Percentiles rank a stretch among this genome's conserved stretches.
phyloP scores from a whole-genome alignment of 2,797 vertebrate genomes.

The Acrocephalus scirpaceus region DNA sequence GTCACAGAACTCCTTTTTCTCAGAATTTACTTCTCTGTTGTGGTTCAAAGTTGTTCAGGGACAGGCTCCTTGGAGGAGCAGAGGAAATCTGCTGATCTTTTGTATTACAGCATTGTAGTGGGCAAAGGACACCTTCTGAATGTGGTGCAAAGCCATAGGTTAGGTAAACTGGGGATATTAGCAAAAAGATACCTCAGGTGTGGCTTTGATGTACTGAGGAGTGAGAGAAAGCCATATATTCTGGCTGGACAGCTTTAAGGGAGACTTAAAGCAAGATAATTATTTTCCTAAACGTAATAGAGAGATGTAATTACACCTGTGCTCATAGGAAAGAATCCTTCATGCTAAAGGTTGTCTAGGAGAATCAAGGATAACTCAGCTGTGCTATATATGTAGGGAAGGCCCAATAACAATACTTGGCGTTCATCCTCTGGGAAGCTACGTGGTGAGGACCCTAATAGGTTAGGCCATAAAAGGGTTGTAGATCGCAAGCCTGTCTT shows the following conservation, averaged over 20 bases:
- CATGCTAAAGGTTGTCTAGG: background rate
- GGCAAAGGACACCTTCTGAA: background rate
- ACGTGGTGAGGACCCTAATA: background rate
- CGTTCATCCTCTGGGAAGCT: background rate
- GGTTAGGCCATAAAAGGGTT: background rate
- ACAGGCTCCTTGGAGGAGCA: background rate
- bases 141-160: background rate
- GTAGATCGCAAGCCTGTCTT: background rate
- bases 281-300: background rate
- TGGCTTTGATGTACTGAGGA: background rate
- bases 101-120: background rate
- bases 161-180: background rate
- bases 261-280: background rate
- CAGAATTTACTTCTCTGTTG: background rate
- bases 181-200: background rate
- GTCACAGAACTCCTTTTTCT: background rate
- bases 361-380: background rate
- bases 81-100: background rate
- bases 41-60: background rate
- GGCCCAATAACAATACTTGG: background rate
- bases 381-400: fast-evolving
- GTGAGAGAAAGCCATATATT: fast-evolving
- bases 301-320: background rate
- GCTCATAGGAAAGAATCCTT: background rate
- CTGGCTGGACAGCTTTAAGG: background rate